phyloP scores from a whole-genome alignment of 1,140 invertebrate genomes.

The Muscidifurax raptorellus region DNA sequence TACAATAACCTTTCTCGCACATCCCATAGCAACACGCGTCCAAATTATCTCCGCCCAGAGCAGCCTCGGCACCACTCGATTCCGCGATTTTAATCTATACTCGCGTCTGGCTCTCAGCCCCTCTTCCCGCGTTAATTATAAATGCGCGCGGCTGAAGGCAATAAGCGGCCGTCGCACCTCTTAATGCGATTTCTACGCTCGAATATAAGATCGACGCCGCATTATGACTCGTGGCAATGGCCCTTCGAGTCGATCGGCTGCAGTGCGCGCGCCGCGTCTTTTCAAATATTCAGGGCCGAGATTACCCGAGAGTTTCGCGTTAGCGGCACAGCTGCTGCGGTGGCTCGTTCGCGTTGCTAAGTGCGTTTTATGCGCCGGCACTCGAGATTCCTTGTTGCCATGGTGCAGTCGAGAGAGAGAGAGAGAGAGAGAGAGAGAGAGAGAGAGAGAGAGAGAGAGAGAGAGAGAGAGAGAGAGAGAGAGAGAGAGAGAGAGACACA shows the following conservation, averaged over 20 bases:
- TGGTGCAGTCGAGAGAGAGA: too few species aligned
- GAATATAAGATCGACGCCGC: not conserved
- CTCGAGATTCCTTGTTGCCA: not conserved
- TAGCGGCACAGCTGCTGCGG: not conserved
- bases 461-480: not conserved
- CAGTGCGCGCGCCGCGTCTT: not conserved
- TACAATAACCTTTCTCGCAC: not conserved
- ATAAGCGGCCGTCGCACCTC: constrained; percentile 4
- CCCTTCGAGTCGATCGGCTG: not conserved
- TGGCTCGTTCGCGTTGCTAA: not conserved
- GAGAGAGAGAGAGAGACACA: not conserved
- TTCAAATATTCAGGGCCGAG: constrained; percentile 19
- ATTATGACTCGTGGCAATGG: not conserved
- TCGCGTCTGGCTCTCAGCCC: not conserved
- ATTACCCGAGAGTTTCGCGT: not conserved
- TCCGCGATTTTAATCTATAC: not conserved
- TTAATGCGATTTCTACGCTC: constrained; percentile 11
- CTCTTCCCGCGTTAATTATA: not conserved
- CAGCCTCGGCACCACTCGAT: not conserved
- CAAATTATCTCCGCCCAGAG: not conserved
- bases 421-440: not conserved
- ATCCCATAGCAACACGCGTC: not conserved
- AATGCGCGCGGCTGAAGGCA: not conserved
- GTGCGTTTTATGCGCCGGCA: not conserved
- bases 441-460: not conserved